Percentiles rank a stretch among this genome's conserved stretches.
Evolutionary conservation across 1,140 invertebrate genomes (phyloP).

Genomic region (Drosophila tropicalis): DNA sequence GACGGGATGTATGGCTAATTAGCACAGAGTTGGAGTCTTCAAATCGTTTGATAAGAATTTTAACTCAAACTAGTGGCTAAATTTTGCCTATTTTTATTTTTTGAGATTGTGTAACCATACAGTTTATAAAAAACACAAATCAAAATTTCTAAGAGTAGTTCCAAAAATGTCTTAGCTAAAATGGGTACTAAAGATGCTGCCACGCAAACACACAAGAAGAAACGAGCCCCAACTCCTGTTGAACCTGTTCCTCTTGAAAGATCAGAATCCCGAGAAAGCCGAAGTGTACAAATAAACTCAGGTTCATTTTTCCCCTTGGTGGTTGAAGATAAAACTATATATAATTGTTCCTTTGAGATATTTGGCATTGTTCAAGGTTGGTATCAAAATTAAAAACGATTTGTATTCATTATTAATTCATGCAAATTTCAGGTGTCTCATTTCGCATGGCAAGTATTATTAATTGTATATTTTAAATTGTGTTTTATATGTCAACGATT

Average conservation of each 20-base stretch:
- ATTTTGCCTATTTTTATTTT: too few species aligned
- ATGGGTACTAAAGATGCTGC: slow-evolving; percentile 5
- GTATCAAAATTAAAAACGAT: background rate
- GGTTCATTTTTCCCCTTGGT: background rate
- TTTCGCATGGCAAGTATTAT: slow-evolving; percentile 58
- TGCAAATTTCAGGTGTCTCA: slow-evolving; percentile 51
- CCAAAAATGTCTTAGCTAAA: background rate
- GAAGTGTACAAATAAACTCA: background rate
- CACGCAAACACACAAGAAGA: slow-evolving; percentile 28
- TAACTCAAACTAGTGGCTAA: too few species aligned
- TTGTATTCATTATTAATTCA: background rate
- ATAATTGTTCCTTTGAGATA: slow-evolving; percentile 59
- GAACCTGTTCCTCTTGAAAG: background rate
- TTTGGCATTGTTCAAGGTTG: slow-evolving; percentile 71
- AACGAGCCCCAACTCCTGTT: background rate
- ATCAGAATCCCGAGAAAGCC: background rate
- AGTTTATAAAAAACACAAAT: background rate
- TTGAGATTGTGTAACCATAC: background rate
- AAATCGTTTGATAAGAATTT: too few species aligned
- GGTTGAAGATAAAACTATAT: slow-evolving; percentile 7
- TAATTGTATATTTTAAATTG: background rate
- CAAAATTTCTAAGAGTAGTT: background rate
- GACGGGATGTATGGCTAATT: too few species aligned
- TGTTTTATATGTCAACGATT: background rate
- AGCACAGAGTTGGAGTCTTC: too few species aligned